Conservation (phyloP, 2,888 invertebrate genomes). For the Neoascia interrupta region DNA sequence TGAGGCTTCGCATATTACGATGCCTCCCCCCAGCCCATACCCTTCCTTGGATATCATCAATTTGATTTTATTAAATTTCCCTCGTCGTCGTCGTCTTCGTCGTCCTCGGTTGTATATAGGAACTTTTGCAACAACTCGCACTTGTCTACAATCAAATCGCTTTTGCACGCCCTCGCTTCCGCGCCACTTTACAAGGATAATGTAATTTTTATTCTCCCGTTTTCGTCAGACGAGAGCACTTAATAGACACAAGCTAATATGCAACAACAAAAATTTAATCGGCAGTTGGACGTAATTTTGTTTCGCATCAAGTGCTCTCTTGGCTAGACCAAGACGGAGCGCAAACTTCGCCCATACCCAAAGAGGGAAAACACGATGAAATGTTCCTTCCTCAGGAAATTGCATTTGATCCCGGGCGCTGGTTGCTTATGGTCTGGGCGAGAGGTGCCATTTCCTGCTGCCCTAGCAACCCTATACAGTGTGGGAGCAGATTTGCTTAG, state of each 20-base stretch:
- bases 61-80: constrained; percentile 65
- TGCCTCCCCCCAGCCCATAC: too few species aligned
- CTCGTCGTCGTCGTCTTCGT: constrained; percentile 1
- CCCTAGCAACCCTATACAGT: constrained; percentile 11
- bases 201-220: constrained; percentile 53
- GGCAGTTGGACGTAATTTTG: constrained; percentile 47
- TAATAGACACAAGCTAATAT: constrained; percentile 54
- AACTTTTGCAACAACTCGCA: constrained; percentile 1
- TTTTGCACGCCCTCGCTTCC: background rate
- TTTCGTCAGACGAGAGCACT: constrained; percentile 11
- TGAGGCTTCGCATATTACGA: too few species aligned
- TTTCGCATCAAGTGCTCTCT: constrained; percentile 55
- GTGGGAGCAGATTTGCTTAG: constrained; percentile 60
- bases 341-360: background rate
- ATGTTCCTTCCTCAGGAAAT: constrained; percentile 54
- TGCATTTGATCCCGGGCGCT: constrained; percentile 58
- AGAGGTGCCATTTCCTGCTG: constrained; percentile 53
- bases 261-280: constrained; percentile 59
- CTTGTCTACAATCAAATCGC: constrained; percentile 28
- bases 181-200: constrained; percentile 41
- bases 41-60: constrained; percentile 43
- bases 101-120: background rate
- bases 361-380: constrained; percentile 27
- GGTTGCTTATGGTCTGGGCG: background rate
- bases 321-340: constrained; percentile 9